Conservation (phyloP, 2,797 vertebrate species). For the Arremon aurantiirostris region DNA sequence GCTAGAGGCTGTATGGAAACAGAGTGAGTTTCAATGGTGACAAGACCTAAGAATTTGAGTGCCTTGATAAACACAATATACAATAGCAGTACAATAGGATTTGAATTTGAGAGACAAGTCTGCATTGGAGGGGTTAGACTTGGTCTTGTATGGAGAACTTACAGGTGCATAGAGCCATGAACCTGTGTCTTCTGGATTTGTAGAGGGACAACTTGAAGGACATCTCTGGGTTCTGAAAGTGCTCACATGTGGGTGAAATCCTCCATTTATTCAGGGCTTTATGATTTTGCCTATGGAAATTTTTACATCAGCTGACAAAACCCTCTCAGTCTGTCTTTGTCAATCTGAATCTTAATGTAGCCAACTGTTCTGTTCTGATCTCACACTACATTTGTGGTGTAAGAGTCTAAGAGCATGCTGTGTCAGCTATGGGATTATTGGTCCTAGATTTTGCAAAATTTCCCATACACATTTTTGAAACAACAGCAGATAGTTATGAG, state of each 20-base stretch:
- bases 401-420: slow-evolving; percentile 12
- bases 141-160: neutral
- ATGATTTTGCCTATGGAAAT: slow-evolving; percentile 2
- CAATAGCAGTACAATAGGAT: neutral
- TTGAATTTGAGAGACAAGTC: neutral
- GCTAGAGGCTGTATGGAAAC: neutral
- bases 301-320: slow-evolving; percentile 13
- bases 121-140: neutral
- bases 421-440: slow-evolving; percentile 27
- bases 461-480: slow-evolving; percentile 4
- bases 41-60: neutral
- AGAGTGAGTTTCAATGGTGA: neutral
- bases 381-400: neutral
- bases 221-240: neutral
- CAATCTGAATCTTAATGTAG: neutral
- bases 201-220: neutral
- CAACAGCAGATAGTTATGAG: slow-evolving; percentile 4
- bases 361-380: slow-evolving; percentile 13
- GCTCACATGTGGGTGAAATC: neutral
- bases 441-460: slow-evolving; percentile 42
- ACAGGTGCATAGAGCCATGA: rapidly evolving
- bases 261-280: neutral
- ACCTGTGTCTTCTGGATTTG: neutral
- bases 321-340: neutral
- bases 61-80: neutral